Conservation (phyloP, 2,888 invertebrate genomes). For the Pollenia amentaria region DNA sequence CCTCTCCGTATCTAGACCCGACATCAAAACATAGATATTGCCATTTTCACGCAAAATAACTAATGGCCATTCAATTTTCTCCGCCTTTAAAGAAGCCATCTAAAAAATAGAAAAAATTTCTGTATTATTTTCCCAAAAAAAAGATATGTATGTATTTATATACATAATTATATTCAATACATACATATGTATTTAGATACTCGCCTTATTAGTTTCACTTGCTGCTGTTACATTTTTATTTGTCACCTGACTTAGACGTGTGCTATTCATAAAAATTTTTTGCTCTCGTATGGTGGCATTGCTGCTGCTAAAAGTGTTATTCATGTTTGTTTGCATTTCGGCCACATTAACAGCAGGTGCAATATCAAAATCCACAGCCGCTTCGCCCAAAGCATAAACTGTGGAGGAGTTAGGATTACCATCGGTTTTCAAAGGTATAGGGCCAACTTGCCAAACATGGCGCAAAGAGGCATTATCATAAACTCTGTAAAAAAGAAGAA, state of each 20-base stretch:
- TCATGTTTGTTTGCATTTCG: constrained; percentile 66
- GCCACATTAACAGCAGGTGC: constrained; percentile 85
- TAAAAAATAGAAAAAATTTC: constrained; percentile 15
- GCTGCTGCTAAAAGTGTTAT: constrained; percentile 41
- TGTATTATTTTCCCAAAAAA: neutral
- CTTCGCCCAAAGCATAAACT: constrained; percentile 90
- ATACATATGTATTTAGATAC: neutral
- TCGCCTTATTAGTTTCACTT: constrained; percentile 55
- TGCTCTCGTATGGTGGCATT: constrained; percentile 42
- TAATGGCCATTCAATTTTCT: constrained; percentile 89
- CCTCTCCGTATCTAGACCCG: constrained; percentile 84
- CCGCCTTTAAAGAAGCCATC: constrained; percentile 69
- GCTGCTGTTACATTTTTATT: constrained; percentile 30
- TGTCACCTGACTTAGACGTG: constrained; percentile 47
- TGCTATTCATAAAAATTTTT: constrained; percentile 47
- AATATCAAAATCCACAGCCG: constrained; percentile 94
- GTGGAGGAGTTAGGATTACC: constrained; percentile 75
- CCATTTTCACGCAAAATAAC: constrained; percentile 94
- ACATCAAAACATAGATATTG: constrained; percentile 88
- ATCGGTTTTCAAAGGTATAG: constrained; percentile 79
- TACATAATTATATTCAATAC: neutral
- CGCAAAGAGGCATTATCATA: constrained; percentile 84
- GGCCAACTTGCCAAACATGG: constrained; percentile 86
- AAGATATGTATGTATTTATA: neutral
- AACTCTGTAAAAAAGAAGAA: constrained; percentile 76